Conservation (phyloP, 2,113 vertebrate genomes). For the Pimephales promelas region DNA sequence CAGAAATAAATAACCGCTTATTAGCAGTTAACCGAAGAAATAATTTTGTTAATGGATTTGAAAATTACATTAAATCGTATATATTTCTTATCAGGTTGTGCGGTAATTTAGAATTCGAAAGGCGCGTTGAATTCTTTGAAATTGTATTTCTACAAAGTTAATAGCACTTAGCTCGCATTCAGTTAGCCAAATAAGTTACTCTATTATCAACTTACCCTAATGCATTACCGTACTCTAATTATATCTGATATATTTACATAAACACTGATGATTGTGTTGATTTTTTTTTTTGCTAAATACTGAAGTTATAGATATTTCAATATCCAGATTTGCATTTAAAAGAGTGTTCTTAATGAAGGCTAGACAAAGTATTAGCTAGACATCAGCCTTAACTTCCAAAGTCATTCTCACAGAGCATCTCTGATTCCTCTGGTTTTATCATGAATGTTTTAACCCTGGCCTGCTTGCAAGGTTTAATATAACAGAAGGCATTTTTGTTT, state of each 20-base stretch:
- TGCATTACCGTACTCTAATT: not conserved
- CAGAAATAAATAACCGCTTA: not conserved
- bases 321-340: not conserved
- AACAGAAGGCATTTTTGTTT: not conserved
- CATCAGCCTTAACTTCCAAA: slow-evolving; percentile 17
- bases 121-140: slow-evolving; percentile 43
- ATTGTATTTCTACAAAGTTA: slow-evolving; percentile 49
- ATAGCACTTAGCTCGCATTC: slow-evolving; percentile 40
- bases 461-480: not conserved
- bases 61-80: not conserved
- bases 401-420: not conserved
- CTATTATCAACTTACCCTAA: not conserved
- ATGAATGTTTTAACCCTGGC: not conserved
- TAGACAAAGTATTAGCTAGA: slow-evolving; percentile 13
- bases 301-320: not conserved
- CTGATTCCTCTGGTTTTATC: not conserved
- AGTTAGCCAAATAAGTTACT: slow-evolving; percentile 31
- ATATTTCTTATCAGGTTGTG: not conserved
- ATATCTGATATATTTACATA: not conserved
- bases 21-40: not conserved
- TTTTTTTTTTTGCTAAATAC: not conserved
- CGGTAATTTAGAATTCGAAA: slow-evolving; percentile 4
- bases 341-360: slow-evolving; percentile 6
- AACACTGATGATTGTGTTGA: not conserved
- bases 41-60: not conserved